Conservation (phyloP, 2,113 vertebrate species). For the Aptenodytes forsteri region DNA sequence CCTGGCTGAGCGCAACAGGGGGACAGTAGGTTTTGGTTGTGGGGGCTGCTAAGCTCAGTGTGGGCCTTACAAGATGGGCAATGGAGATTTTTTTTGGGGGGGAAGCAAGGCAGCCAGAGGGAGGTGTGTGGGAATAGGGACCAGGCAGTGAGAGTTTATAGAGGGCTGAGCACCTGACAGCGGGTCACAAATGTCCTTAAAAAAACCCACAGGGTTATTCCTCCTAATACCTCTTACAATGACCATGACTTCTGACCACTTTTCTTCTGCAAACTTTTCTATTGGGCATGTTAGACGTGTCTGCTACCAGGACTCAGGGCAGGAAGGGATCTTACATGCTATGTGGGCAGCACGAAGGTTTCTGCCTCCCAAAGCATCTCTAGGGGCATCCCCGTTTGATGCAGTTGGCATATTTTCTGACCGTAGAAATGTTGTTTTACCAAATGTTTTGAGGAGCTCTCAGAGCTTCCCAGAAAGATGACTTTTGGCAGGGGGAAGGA, state of each 20-base stretch:
- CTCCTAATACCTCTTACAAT: not conserved
- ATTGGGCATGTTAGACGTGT: accelerated
- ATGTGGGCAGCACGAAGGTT: not conserved
- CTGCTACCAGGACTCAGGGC: not conserved
- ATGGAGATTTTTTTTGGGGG: not conserved
- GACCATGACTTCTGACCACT: not conserved
- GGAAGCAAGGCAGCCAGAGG: accelerated
- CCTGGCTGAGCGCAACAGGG: accelerated
- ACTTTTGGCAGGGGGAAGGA: not conserved
- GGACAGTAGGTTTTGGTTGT: not conserved
- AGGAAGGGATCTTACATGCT: not conserved
- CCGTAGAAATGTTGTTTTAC: not conserved
- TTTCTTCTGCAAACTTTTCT: not conserved
- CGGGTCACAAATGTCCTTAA: not conserved
- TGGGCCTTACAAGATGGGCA: not conserved
- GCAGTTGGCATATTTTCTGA: not conserved
- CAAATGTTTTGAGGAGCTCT: not conserved
- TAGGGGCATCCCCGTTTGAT: accelerated
- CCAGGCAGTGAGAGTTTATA: not conserved
- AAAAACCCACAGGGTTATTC: not conserved
- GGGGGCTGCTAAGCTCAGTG: not conserved
- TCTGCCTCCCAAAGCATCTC: not conserved
- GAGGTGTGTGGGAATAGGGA: not conserved
- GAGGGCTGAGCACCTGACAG: not conserved
- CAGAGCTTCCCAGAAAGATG: not conserved